These are phyloP conservation scores for Drosophila sp. DNA, from an alignment of 1,140 invertebrate species.

Conservation along the genomic window DNA sequence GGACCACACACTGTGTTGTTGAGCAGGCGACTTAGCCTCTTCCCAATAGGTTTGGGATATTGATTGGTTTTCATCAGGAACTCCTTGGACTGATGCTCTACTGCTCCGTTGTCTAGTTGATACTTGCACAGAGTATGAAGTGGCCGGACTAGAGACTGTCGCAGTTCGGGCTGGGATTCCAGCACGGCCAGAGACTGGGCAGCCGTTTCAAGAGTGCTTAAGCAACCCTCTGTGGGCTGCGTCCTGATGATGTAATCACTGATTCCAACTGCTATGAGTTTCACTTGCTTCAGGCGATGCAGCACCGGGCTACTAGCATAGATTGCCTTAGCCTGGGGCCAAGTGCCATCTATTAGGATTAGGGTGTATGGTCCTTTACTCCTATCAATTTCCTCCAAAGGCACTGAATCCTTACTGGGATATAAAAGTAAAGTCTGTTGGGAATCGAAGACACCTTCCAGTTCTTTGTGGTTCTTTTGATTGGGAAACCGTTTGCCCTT, in stretches of 20 bases:
- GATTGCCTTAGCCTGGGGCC: slow-evolving; percentile 95
- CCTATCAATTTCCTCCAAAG: slow-evolving; percentile 83
- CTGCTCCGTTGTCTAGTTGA: slow-evolving; percentile 95
- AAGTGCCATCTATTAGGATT: slow-evolving; percentile 95
- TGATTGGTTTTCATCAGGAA: slow-evolving; percentile 92
- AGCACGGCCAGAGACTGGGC: slow-evolving; percentile 91
- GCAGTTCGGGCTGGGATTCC: slow-evolving; percentile 88
- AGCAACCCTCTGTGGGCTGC: slow-evolving; percentile 94
- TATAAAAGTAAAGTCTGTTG: slow-evolving; percentile 92
- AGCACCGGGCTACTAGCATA: slow-evolving; percentile 89
- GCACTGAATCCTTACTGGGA: slow-evolving; percentile 89
- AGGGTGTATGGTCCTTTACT: slow-evolving; percentile 88
- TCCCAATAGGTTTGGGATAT: slow-evolving; percentile 93
- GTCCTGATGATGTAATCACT: slow-evolving; percentile 97
- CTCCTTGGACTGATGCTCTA: slow-evolving; percentile 96
- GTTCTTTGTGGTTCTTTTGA: slow-evolving; percentile 86
- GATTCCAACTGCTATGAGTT: slow-evolving; percentile 87
- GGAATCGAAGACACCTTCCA: slow-evolving; percentile 87
- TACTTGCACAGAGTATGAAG: slow-evolving; percentile 92
- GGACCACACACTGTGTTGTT: slow-evolving; percentile 66
- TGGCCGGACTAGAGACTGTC: slow-evolving; percentile 89
- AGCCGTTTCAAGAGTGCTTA: slow-evolving; percentile 96
- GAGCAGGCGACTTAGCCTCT: slow-evolving; percentile 87
- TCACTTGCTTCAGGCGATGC: slow-evolving; percentile 88
- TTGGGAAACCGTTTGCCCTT: slow-evolving; percentile 93